These are phyloP conservation scores for Taxidea taxus DNA, from an alignment of 2,113 vertebrate genomes.

Conservation along the genomic window DNA sequence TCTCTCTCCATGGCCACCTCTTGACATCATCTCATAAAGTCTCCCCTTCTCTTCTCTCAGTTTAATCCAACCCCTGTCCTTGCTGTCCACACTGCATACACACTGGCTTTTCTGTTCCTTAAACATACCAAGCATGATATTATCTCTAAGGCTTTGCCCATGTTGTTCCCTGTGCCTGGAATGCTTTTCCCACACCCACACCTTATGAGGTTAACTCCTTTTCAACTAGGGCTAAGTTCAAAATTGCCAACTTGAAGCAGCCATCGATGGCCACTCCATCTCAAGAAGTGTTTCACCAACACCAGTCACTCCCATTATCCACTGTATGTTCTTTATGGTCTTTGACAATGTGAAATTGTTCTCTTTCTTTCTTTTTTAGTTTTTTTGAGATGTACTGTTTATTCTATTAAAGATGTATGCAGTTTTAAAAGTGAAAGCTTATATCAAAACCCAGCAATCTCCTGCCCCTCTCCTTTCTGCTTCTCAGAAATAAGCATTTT, in stretches of 20 bases:
- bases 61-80: accelerated
- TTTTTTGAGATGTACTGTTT: background rate
- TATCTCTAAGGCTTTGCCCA: background rate
- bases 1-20: background rate
- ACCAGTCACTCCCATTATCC: background rate
- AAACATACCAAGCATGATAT: background rate
- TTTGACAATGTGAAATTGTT: background rate
- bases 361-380: background rate
- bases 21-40: accelerated
- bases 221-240: background rate
- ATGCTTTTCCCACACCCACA: background rate
- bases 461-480: background rate
- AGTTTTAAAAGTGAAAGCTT: background rate
- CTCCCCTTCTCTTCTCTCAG: background rate
- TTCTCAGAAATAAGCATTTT: background rate
- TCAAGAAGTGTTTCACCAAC: background rate
- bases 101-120: background rate
- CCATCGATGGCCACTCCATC: background rate
- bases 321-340: background rate
- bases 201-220: background rate
- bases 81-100: background rate
- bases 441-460: background rate
- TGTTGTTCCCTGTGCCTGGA: background rate
- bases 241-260: background rate
- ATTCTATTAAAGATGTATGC: background rate